These are phyloP conservation scores for Hippocampus zosterae DNA, from an alignment of 2,113 vertebrate genomes.

Conservation along the genomic window DNA sequence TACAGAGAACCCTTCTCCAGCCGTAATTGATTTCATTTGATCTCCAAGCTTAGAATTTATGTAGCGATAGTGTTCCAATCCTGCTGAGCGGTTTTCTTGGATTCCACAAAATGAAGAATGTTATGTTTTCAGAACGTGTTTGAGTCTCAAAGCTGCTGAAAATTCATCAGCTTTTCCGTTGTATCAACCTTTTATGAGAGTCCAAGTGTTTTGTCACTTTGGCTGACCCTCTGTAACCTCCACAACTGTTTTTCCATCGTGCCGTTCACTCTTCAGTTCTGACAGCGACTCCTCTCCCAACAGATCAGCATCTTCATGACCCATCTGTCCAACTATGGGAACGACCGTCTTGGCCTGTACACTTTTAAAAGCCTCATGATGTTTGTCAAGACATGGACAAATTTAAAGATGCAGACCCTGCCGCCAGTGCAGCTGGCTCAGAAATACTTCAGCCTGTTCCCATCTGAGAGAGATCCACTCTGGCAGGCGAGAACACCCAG, in stretches of 20 bases:
- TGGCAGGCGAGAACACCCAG: constrained; percentile 82
- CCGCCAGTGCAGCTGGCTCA: constrained; percentile 89
- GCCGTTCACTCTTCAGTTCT: neutral
- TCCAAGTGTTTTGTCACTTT: neutral
- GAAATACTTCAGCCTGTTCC: constrained; percentile 97
- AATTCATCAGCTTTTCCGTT: neutral
- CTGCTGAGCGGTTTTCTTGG: neutral
- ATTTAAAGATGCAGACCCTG: constrained; percentile 89
- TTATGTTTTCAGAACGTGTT: neutral
- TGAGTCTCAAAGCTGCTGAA: neutral
- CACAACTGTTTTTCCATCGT: neutral
- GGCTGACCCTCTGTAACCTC: neutral
- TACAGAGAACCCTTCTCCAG: neutral
- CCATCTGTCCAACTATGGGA: constrained; percentile 95
- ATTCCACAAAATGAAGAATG: neutral
- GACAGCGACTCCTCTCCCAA: neutral
- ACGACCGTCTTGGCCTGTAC: constrained; percentile 93
- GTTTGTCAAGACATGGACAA: constrained; percentile 93
- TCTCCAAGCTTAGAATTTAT: neutral
- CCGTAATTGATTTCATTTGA: neutral
- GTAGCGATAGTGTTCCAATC: neutral
- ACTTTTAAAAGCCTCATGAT: constrained; percentile 91
- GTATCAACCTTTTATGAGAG: neutral
- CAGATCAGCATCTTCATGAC: constrained; percentile 99
- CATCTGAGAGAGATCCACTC: constrained; percentile 90